Percentiles rank a stretch among this genome's conserved stretches.
These are phyloP conservation scores for Aurelia aurita DNA, from an alignment of 30 jellyfish, hydroid and myxozoan species.

Conservation along the genomic window DNA sequence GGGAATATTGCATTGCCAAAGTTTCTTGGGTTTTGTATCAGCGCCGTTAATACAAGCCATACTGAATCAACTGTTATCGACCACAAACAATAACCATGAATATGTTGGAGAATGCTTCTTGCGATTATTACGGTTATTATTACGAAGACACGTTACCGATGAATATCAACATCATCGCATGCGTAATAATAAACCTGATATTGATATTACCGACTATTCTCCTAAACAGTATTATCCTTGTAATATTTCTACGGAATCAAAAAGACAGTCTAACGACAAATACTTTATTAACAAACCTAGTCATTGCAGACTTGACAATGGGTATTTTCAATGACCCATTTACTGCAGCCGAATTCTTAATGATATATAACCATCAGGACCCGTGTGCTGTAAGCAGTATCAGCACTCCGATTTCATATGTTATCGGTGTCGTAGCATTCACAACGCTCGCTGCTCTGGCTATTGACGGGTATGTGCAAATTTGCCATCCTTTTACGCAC, in stretches of 20 bases:
- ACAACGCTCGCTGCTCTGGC: slow-evolving; percentile 52
- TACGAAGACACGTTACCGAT: slow-evolving; percentile 34
- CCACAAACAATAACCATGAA: no score
- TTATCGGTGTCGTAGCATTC: slow-evolving; percentile 37
- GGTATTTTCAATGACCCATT: slow-evolving; percentile 52
- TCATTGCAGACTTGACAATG: slow-evolving; percentile 30
- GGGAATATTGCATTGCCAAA: no score
- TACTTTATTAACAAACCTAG: slow-evolving; percentile 26
- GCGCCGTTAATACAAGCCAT: no score
- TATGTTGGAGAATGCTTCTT: slow-evolving; percentile 6
- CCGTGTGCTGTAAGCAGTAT: slow-evolving; percentile 13
- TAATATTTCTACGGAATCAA: background rate
- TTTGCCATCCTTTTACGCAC: slow-evolving; percentile 52
- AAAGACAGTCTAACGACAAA: slow-evolving; percentile 22
- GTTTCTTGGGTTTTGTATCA: no score
- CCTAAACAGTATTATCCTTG: slow-evolving; percentile 33
- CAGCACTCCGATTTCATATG: slow-evolving; percentile 41
- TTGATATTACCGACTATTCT: slow-evolving; percentile 33
- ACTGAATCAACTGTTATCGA: no score
- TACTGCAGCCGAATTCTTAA: slow-evolving; percentile 28
- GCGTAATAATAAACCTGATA: slow-evolving; percentile 18
- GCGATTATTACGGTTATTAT: slow-evolving; percentile 38
- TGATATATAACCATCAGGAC: slow-evolving; percentile 12
- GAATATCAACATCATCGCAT: slow-evolving; percentile 13
- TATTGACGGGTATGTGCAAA: slow-evolving; percentile 28